A percentile compares a stretch with the other conserved stretches of the same genome.
These are phyloP conservation scores for Nixonia krombeini DNA, from an alignment of 1,140 invertebrate genomes.

Conservation along the genomic window DNA sequence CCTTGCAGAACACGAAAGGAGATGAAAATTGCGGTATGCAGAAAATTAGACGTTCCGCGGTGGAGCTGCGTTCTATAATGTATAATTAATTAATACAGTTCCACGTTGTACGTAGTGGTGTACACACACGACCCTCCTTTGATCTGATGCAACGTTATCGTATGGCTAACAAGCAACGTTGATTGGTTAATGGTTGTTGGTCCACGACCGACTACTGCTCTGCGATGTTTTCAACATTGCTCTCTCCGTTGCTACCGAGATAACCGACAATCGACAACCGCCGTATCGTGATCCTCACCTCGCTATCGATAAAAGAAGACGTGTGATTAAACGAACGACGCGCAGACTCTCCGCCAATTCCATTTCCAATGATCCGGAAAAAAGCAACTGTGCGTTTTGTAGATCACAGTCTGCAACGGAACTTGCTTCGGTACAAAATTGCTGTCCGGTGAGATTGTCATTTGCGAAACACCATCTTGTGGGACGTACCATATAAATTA, in stretches of 20 bases:
- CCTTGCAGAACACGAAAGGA: conserved; percentile 12
- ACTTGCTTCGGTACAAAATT: too few species aligned
- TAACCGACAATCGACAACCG: conserved; percentile 8
- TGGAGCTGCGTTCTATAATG: conserved; percentile 6
- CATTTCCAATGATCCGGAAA: conserved; percentile 2
- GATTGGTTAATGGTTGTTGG: conserved; percentile 53
- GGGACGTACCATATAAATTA: too few species aligned
- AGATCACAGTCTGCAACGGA: too few species aligned
- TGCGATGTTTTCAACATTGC: conserved; percentile 35
- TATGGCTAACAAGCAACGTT: conserved; percentile 48
- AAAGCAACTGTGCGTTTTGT: too few species aligned
- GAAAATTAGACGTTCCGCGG: conserved; percentile 22
- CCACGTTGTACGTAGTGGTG: conserved; percentile 1
- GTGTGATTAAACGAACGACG: conserved; percentile 13
- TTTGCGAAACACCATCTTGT: too few species aligned
- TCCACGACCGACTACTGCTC: conserved; percentile 37
- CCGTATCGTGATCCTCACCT: conserved; percentile 18
- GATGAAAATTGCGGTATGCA: conserved; percentile 31
- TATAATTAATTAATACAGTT: conserved; percentile 49
- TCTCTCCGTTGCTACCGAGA: background rate
- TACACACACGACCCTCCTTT: conserved; percentile 27
- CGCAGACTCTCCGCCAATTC: too few species aligned
- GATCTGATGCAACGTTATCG: conserved; percentile 47
- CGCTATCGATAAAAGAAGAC: conserved; percentile 3
- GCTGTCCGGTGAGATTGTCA: too few species aligned